Percentiles rank a stretch among this genome's conserved stretches.
phyloP scores from a whole-genome alignment of 2,888 invertebrate genomes.

The Yponomeuta cagnagella region DNA sequence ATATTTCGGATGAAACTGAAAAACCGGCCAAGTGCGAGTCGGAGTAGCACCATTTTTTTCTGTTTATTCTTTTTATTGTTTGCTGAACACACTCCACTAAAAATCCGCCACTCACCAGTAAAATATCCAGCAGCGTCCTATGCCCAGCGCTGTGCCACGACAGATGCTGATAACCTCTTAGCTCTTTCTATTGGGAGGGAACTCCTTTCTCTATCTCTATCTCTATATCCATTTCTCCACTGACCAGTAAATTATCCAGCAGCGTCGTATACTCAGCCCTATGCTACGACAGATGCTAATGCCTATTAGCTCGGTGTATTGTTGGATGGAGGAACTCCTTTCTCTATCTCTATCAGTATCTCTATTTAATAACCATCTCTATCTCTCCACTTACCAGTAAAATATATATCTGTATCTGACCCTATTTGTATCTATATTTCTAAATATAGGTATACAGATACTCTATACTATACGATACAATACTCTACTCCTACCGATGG shows the following conservation, averaged over 20 bases:
- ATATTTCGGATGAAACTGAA: no score
- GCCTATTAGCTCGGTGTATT: constrained; percentile 36
- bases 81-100: no score
- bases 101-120: constrained; percentile 28
- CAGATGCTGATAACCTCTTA: constrained; percentile 38
- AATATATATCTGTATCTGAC: no score
- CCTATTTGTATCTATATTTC: no score
- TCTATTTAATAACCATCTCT: no score
- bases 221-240: constrained; percentile 6
- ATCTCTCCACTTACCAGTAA: no score
- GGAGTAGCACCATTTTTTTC: no score
- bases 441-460: no score
- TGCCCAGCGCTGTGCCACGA: constrained; percentile 36
- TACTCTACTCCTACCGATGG: no score
- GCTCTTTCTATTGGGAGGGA: constrained; percentile 28
- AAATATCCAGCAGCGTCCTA: constrained; percentile 41
- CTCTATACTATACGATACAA: no score
- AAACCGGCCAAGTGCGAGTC: no score
- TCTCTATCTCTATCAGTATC: constrained; percentile 25
- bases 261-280: constrained; percentile 41
- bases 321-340: constrained; percentile 19
- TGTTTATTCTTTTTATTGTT: no score
- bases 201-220: constrained; percentile 27
- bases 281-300: constrained; percentile 45
- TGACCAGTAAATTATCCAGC: constrained; percentile 41